Evolutionary conservation across 2,113 vertebrate species (phyloP), one percentile per base, ranked within the genome.

Genomic region (Azemiops feae): DNA sequence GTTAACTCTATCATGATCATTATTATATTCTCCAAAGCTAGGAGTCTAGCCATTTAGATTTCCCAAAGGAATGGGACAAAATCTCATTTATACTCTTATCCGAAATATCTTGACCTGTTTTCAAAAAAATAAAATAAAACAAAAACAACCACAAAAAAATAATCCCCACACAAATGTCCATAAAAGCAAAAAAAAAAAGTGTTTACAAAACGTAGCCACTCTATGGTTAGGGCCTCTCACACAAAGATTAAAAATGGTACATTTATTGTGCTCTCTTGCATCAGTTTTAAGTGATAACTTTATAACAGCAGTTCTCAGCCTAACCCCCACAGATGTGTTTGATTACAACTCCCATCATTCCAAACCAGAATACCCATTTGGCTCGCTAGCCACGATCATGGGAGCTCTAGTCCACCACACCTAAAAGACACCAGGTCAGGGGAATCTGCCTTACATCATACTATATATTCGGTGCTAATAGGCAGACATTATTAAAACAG

Each of bases 201-300:
- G 94, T 96, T 89, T 96, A 96, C 74, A 97, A 97, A 97, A 97
- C 96, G 97, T 96, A 97, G 96, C 97, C 96, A 97, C 96, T 97
- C 90, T 96, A 96, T 93, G 97, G 97, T 97, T 97, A 96, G 93
- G 97, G 97, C 97, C 97, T 98, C 85, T 97, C 97, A 97, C 93
- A 96, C 96, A 96, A 97, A 96, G 97, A 98, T 98, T 81, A 81
- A 97, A 97, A 97, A 98, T 27, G 97, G 97, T 98, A 97, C 97
- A 97, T 98, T 97, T 98, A 98, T 98, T 98, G 98, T 98, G 98
- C 98, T 98, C 97, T 98, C 98, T 98, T 97, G 97, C 97, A 97
- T 96, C 97, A 96, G 95, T 97, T 96, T 97, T 96, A 97, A 97
- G 96, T 94, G 96, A 97, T 97, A 97, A 97, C 95, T 97, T 97